Evolutionary conservation across 2,888 invertebrate species (phyloP), one percentile per base, ranked within the genome.

Genomic region (Drosophila atroscutellata): DNA sequence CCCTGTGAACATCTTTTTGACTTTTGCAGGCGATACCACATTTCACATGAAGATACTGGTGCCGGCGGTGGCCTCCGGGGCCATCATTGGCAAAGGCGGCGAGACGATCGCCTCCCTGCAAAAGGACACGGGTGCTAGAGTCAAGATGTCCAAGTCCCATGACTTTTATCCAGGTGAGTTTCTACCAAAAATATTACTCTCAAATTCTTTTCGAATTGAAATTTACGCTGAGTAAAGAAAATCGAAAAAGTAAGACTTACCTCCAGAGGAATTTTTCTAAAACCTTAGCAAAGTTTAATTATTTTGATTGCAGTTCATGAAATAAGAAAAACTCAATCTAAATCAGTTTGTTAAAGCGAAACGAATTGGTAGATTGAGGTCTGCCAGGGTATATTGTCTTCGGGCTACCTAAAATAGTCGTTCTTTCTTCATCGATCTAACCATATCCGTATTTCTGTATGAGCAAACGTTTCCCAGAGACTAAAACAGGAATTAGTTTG

Each of bases 141-240:
- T 99, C 88, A 99, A 99, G 95, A 99, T 99, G 99, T 99, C 99
- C 91, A 99, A 99, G 94, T 98, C 98, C 62, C 98, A 98, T 92
- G 99, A 99, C 93, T 99, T 98, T 93, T 99, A 99, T 94, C 99
- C 99, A 94, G 99, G 99, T 99, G 93, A 94, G 94, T 94, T 15
- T 2, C 3, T 1, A 4, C 4, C 28, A 28, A 28, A 3, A 2
- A 45, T 20, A 20, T 7, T 20, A 20, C 7, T 13, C 42, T 20
- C 13, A 20, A 45, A 6, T 13, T 13, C 13, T 13, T 7, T 3
- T 13, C 20, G 3, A 20, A 7, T 7, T 42, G 6, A 39, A 9
- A 39, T n/a, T 3, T 9, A 37, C 3, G 8, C n/a, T 9, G 0
- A 3, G 8, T 39, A 39, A 39, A 39, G 9, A n/a, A 3, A n/a